Conservation (phyloP, 2,888 invertebrate species). For the Hydriomena furcata region DNA sequence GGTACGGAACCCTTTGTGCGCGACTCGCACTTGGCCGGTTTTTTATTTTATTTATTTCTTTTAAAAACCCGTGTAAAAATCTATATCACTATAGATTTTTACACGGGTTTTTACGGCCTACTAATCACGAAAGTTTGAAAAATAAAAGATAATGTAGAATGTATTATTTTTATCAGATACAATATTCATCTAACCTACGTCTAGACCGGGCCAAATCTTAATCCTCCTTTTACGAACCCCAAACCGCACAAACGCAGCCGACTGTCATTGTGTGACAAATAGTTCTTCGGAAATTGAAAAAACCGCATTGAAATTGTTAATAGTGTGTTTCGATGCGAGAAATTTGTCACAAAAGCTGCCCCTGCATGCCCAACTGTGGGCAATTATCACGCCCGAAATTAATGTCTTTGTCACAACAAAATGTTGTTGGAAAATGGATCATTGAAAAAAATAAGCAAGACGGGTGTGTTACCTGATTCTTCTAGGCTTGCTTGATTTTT, state of each 20-base stretch:
- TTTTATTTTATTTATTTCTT: too few relatives aligned
- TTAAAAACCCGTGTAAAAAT: too few relatives aligned
- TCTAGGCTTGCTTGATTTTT: too few relatives aligned
- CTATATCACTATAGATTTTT: too few relatives aligned
- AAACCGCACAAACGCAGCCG: constrained; percentile 60
- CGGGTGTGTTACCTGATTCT: too few relatives aligned
- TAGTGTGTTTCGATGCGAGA: constrained; percentile 73
- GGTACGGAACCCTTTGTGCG: too few relatives aligned
- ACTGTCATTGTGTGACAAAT: constrained; percentile 65
- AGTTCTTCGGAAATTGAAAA: constrained; percentile 51
- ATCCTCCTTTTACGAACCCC: constrained; percentile 18
- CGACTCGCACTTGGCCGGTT: too few relatives aligned
- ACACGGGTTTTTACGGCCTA: too few relatives aligned
- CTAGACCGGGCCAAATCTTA: constrained; percentile 18
- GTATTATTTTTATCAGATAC: not conserved
- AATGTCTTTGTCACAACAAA: constrained; percentile 69
- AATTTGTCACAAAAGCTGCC: constrained; percentile 70
- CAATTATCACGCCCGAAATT: constrained; percentile 78
- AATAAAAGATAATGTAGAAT: too few relatives aligned
- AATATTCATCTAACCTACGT: constrained; percentile 4
- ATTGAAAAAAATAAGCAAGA: too few relatives aligned
- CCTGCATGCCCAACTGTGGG: constrained; percentile 42
- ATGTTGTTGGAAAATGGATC: constrained; percentile 9
- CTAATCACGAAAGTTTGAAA: too few relatives aligned
- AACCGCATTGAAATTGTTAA: constrained; percentile 65